Base-by-base conservation (phyloP, 1,140 invertebrate genomes). In the Drosophila nigromelanica region DNA sequence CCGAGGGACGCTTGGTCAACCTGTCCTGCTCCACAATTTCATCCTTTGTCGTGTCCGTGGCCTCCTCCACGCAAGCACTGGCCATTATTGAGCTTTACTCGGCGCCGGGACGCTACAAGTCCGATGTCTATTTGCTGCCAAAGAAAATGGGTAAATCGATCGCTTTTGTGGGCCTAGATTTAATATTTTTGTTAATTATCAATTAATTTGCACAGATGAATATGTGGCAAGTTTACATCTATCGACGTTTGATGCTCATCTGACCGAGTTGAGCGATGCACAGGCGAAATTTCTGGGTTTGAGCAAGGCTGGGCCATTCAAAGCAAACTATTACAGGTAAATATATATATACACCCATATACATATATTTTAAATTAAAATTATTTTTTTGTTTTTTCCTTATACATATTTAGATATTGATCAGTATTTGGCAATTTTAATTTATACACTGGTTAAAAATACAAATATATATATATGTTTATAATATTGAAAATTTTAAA, bases 251-350 rank as follows among this genome's bases (percentile, higher is more conserved):
- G 98, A 99, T 93, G 98, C 98, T 35, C 98, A 99, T 92, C 93
- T 99, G 61, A 99, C 98, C 0, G 98, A 99, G 93, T 93, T 99
- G 33, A 95, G 95, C 1, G 98, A 99, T 91, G 98, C 99, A 81
- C 98, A 99, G 93, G 97, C 98, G 37, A 99, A 98, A 92, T 99
- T 99, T 90, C 95, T 99, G 93, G 98, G 98, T 56, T 95, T 99
- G 40, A 98, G 97, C 91, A 99, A 99, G 94, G 96, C 97, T 54
- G 98, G 98, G 40, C 98, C 98, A 67, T 99, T 99, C 92, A 99
- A 99, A 93, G 98, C 98, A 66, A 99, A 98, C 92, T 99, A 99
- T 93, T 99, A 99, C 92, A 95, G 98, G 95, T 99, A 72, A 56
- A 43, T 42, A 11, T 0, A 2, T 11, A 11, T 51, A 11, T 40